Evolutionary conservation across 2,797 vertebrate genomes (phyloP).

Genomic region (Chrysocyon brachyurus): DNA sequence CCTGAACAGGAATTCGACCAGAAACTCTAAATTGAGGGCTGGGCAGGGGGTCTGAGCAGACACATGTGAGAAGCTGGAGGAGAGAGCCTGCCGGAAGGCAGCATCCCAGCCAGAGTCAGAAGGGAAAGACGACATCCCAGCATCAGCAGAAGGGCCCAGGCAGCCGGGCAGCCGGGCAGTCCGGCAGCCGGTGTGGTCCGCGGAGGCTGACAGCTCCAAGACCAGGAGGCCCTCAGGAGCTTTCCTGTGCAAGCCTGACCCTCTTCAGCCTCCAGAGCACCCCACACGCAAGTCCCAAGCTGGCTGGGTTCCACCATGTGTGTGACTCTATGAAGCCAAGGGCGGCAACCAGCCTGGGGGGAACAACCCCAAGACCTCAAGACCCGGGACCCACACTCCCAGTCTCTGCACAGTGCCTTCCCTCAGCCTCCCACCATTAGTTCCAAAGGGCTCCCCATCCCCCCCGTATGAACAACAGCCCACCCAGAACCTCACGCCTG

Average conservation of each 20-base stretch:
- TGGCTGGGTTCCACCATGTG: background rate
- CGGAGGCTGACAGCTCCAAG: background rate
- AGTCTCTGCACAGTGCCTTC: background rate
- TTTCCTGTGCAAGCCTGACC: background rate
- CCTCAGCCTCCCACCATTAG: background rate
- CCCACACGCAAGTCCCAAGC: background rate
- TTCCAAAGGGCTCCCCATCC: background rate
- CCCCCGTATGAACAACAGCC: background rate
- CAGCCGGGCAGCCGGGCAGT: background rate
- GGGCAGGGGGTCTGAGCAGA: background rate
- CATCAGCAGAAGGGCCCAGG: fast-evolving
- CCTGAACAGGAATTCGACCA: constrained; percentile 74
- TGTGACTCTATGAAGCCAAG: background rate
- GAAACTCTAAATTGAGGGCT: constrained; percentile 29
- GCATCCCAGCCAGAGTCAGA: background rate
- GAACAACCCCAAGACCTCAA: background rate
- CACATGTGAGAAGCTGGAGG: background rate
- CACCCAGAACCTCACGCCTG: background rate
- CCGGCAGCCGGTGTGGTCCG: fast-evolving
- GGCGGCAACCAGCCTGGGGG: background rate
- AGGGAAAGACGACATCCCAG: background rate
- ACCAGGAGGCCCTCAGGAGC: background rate
- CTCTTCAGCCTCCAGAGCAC: background rate
- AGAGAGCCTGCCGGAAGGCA: background rate
- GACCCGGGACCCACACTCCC: fast-evolving